These are phyloP conservation scores for Schizothorax lantsangensis DNA, from an alignment of 2,797 vertebrate species.

Conservation along the genomic window DNA sequence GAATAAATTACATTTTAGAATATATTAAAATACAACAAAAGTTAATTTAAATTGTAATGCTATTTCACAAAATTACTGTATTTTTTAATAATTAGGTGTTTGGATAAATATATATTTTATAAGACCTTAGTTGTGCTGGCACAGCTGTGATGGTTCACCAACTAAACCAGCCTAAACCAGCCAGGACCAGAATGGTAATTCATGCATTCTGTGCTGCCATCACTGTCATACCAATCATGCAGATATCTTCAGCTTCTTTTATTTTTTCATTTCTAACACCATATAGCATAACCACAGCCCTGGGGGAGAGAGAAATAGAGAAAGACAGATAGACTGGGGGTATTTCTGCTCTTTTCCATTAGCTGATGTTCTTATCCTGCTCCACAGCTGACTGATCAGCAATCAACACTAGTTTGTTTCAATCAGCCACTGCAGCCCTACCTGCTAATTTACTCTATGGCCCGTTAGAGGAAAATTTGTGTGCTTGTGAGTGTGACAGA, in stretches of 20 bases:
- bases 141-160: background rate
- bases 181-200: slow-evolving; percentile 5
- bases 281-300: slow-evolving; percentile 35
- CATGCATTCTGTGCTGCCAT: slow-evolving; percentile 11
- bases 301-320: slow-evolving; percentile 24
- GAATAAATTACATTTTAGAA: background rate
- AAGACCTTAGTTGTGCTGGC: background rate
- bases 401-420: slow-evolving; percentile 93
- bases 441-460: slow-evolving; percentile 44
- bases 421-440: slow-evolving; percentile 73
- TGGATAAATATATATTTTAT: background rate
- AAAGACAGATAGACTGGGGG: slow-evolving; percentile 39
- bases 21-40: background rate
- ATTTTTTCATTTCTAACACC: slow-evolving; percentile 21
- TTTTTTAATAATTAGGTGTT: background rate
- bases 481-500: slow-evolving; percentile 39
- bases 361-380: slow-evolving; percentile 89
- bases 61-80: no score
- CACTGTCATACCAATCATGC: slow-evolving; percentile 42
- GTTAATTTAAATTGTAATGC: no score
- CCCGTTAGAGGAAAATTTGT: slow-evolving; percentile 26
- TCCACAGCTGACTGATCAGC: slow-evolving; percentile 93
- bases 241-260: slow-evolving; percentile 33
- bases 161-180: slow-evolving; percentile 23
- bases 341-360: slow-evolving; percentile 83